A percentile compares a stretch with the other conserved stretches of the same genome.
Evolutionary conservation across 2,888 invertebrate species (phyloP).

Genomic region (Ochropleura leucogaster): DNA sequence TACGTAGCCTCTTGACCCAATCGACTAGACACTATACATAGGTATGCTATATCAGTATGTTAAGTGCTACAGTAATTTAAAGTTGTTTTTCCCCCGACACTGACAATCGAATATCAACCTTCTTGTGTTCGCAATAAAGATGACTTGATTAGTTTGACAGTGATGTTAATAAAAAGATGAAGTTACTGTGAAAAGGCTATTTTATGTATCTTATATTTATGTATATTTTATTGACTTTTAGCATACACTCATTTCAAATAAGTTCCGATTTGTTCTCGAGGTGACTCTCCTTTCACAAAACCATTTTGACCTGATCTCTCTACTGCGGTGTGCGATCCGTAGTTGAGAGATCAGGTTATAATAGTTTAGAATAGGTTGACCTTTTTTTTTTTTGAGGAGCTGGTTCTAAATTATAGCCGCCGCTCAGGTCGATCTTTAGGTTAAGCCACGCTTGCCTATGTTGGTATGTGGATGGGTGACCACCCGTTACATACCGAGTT

Average conservation of each 20-base stretch:
- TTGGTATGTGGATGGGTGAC: no score
- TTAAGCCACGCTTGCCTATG: no score
- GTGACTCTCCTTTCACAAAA: no score
- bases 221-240: not conserved
- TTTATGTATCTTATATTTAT: no score
- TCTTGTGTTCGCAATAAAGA: not conserved
- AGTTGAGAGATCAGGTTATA: no score
- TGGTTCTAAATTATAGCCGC: no score
- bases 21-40: not conserved
- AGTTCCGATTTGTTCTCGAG: not conserved
- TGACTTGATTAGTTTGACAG: not conserved
- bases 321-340: no score
- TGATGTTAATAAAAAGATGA: not conserved
- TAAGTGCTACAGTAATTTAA: not conserved
- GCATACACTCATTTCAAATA: not conserved
- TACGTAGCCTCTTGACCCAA: not conserved
- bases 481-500: no score
- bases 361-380: no score
- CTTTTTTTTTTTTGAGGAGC: no score
- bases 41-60: not conserved
- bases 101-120: not conserved
- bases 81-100: not conserved
- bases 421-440: no score
- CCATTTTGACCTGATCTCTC: no score
- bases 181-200: not conserved